phyloP scores from a whole-genome alignment of 2,797 vertebrate species.

The Pagetopsis macropterus region DNA sequence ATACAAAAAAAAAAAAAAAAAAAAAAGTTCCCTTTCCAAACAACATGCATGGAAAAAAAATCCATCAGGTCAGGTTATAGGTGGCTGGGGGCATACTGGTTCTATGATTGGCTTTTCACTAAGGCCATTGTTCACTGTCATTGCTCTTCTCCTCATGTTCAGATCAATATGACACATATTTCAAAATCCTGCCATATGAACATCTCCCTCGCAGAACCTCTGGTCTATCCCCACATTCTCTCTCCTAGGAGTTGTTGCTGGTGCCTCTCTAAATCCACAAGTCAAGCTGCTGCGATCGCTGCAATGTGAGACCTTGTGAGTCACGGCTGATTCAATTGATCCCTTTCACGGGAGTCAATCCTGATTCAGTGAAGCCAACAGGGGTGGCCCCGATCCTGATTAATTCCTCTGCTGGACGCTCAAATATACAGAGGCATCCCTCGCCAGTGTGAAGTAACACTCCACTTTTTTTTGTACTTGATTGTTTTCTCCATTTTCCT shows the following conservation, averaged over 20 bases:
- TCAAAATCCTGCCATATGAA: slow-evolving; percentile 26
- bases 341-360: slow-evolving; percentile 59
- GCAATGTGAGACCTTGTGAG: slow-evolving; percentile 45
- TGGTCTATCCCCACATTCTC: background rate
- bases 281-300: slow-evolving; percentile 49
- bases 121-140: slow-evolving; percentile 42
- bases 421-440: slow-evolving; percentile 28
- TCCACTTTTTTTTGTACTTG: slow-evolving; percentile 24
- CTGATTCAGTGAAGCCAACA: slow-evolving; percentile 47
- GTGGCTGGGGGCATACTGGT: background rate
- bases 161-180: slow-evolving; percentile 52
- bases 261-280: slow-evolving; percentile 44
- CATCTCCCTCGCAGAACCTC: slow-evolving; percentile 45
- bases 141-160: slow-evolving; percentile 17
- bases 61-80: slow-evolving; percentile 11
- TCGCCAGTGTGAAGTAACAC: slow-evolving; percentile 14
- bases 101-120: slow-evolving; percentile 26
- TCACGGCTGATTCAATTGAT: slow-evolving; percentile 66
- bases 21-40: background rate
- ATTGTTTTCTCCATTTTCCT: slow-evolving; percentile 43
- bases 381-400: slow-evolving; percentile 51
- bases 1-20: too few relatives aligned
- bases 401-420: slow-evolving; percentile 44
- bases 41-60: slow-evolving; percentile 1
- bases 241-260: background rate